Evolutionary conservation across 2,113 vertebrate species (phyloP).

Genomic region (Piaya cayana): DNA sequence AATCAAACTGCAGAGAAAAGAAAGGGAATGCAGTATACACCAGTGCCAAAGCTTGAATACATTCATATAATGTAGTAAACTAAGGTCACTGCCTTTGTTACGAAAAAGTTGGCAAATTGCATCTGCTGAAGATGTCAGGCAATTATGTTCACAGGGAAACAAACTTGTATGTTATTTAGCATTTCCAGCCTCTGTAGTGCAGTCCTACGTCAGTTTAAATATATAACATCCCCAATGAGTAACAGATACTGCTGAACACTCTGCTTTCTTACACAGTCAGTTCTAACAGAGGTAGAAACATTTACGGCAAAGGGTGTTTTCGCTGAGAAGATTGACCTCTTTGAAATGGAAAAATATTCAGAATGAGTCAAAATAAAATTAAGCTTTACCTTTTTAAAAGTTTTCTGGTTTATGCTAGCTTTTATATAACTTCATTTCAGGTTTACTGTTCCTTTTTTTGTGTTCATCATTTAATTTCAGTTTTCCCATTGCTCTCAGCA

Average conservation of each 20-base stretch:
- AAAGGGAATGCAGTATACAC: neutral
- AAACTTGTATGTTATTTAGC: constrained; percentile 51
- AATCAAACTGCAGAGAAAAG: constrained; percentile 1
- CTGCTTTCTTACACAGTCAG: constrained; percentile 16
- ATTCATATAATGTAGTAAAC: constrained; percentile 23
- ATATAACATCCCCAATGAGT: constrained; percentile 48
- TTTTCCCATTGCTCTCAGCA: neutral
- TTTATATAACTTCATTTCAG: neutral
- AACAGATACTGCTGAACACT: constrained; percentile 54
- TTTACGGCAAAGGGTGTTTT: neutral
- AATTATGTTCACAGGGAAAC: constrained; percentile 66
- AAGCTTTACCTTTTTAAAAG: neutral
- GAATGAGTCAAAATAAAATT: neutral
- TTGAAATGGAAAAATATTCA: constrained; percentile 18
- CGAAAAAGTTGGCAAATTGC: constrained; percentile 59
- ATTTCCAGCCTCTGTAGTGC: constrained; percentile 47
- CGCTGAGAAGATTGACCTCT: neutral
- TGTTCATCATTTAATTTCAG: neutral
- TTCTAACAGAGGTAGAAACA: neutral
- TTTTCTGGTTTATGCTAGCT: neutral
- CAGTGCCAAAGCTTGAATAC: constrained; percentile 13
- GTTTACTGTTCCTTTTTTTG: neutral
- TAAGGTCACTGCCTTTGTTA: constrained; percentile 64
- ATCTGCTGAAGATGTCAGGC: constrained; percentile 59
- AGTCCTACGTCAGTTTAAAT: constrained; percentile 51